Evolutionary conservation across 2,113 vertebrate genomes (phyloP).

Genomic region (Bettongia penicillata): DNA sequence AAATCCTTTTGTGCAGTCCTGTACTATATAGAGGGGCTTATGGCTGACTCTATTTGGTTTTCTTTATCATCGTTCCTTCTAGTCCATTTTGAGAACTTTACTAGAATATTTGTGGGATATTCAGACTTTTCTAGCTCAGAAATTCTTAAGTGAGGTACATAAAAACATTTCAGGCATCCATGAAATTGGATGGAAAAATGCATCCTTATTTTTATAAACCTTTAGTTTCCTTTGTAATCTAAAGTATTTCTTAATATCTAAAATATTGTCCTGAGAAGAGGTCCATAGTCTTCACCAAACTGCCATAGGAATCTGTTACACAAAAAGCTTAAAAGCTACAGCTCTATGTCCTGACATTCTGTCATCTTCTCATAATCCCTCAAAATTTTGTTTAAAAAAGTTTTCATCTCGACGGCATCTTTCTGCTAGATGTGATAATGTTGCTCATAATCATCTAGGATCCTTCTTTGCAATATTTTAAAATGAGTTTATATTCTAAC

Average conservation of each 20-base stretch:
- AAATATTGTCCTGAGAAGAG: neutral
- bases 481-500: neutral
- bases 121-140: neutral
- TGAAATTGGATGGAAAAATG: neutral
- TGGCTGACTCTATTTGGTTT: neutral
- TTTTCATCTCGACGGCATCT: neutral
- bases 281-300: neutral
- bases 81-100: neutral
- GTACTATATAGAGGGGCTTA: neutral
- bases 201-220: neutral
- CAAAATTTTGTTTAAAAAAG: neutral
- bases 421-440: neutral
- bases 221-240: neutral
- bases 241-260: neutral
- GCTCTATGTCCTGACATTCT: neutral
- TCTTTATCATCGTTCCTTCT: neutral
- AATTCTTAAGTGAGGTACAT: neutral
- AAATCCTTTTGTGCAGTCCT: neutral
- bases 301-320: neutral
- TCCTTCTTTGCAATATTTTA: neutral
- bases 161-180: neutral
- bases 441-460: neutral
- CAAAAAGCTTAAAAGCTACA: neutral
- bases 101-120: neutral
- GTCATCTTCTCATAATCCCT: too few relatives aligned